Evolutionary conservation across 2,113 vertebrate genomes (phyloP).

Genomic region (Sturnira hondurensis): DNA sequence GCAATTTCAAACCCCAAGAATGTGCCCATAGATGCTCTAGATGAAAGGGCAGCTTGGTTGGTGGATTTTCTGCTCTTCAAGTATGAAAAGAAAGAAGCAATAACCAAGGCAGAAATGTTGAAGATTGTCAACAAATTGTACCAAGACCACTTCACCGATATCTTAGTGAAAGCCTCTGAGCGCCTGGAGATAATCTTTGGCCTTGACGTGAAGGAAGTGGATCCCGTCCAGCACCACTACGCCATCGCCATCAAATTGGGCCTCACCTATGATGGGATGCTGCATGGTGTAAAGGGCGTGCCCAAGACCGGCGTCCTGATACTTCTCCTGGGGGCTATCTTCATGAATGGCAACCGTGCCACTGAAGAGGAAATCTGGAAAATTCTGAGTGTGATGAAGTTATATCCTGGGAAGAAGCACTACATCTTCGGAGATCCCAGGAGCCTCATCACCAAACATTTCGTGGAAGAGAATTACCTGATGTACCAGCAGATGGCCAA

Average conservation of each 20-base stretch:
- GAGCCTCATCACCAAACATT: not conserved
- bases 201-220: slow-evolving; percentile 30
- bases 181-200: slow-evolving; percentile 20
- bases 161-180: not conserved
- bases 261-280: slow-evolving; percentile 46
- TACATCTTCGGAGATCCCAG: not conserved
- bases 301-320: slow-evolving; percentile 48
- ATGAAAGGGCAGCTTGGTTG: not conserved
- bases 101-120: slow-evolving; percentile 2
- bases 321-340: slow-evolving; percentile 17
- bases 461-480: slow-evolving; percentile 27
- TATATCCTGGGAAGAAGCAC: not conserved
- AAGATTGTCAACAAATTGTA: not conserved
- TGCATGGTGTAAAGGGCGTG: not conserved
- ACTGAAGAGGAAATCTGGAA: slow-evolving; percentile 36
- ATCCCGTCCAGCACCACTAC: not conserved
- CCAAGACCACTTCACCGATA: not conserved
- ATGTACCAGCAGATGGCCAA: not conserved
- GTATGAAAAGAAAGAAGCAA: not conserved
- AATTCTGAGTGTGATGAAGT: not conserved
- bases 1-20: accelerated
- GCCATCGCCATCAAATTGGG: not conserved
- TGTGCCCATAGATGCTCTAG: not conserved
- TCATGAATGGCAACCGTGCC: slow-evolving; percentile 13
- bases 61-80: slow-evolving; percentile 31